Base-by-base conservation (phyloP, 2,113 vertebrate species). In the Myocastor coypus region DNA sequence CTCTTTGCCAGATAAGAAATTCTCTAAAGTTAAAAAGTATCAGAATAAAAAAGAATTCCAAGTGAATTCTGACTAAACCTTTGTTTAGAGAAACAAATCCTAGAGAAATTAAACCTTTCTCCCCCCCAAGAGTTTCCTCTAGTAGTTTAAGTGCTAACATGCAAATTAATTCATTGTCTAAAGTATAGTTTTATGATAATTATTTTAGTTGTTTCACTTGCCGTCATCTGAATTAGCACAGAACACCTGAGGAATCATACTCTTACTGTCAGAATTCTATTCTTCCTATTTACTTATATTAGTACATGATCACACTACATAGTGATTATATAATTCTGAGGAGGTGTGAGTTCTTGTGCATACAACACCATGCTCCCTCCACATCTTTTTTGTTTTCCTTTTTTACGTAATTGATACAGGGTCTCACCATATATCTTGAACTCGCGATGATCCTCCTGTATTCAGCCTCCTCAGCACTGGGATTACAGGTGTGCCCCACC, bases 81-180 rank as follows among this genome's bases (percentile, higher is more conserved):
- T 69, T 69, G 5, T 69, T 13, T 66, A 52, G 34, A 84, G 61
- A 63, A 69, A 71, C 6, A 28, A 69, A 68, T 50, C 17, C 1
- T 78, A 40, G 34, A 83, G 68, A 63, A 69, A 71, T 4, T 34
- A 69, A 68, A 68, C 17, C 1, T 64, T 5, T 52, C 68, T 40
- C 66, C 83, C 50, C 59, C 83, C 57, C 73, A 87, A 46, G 69
- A 81, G 55, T 81, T 89, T 78, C 6, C 59, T 91, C 85, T 83
- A 87, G 22, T 84, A 81, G 28, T 92, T 81, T 85, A 42, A 24
- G 4, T 40, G 73, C 91, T 93, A 95, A 80, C 78, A 69, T 77
- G 8, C 3, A 96, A 94, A 86, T 80, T 63, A 6, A 40, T n/a
- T 89, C 16, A 88, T 59, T 75, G 32, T 88, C n/a, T 90, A 88